Evolutionary conservation across 2,888 invertebrate species (phyloP).

Genomic region (Linnaemya tessellans): DNA sequence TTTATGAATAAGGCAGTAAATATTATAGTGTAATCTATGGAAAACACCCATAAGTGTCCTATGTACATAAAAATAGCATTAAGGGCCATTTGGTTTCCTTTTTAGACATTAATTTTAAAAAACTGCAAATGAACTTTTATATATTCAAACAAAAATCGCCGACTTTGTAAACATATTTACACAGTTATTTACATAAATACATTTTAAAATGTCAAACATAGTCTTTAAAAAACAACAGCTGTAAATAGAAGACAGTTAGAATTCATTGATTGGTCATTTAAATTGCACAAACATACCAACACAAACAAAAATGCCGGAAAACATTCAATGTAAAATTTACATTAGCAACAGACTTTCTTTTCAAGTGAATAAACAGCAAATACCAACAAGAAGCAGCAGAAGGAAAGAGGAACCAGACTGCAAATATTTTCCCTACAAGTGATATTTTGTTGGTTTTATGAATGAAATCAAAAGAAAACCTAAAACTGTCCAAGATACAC

Average conservation of each 20-base stretch:
- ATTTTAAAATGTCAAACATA: not conserved
- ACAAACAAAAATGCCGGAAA: not conserved
- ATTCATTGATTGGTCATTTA: constrained; percentile 38
- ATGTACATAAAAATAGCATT: too few relatives aligned
- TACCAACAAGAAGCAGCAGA: constrained; percentile 18
- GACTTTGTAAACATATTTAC: constrained; percentile 18
- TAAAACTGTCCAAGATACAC: constrained; percentile 61
- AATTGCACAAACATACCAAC: constrained; percentile 7
- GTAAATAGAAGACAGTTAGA: constrained; percentile 44
- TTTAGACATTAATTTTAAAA: constrained; percentile 13
- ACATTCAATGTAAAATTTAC: not conserved
- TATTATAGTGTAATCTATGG: not conserved
- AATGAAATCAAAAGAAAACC: constrained; percentile 69
- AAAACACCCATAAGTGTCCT: not conserved
- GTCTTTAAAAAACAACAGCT: constrained; percentile 28
- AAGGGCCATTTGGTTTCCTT: not conserved
- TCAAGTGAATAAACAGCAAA: constrained; percentile 22
- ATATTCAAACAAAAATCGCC: constrained; percentile 39
- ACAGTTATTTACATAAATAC: not conserved
- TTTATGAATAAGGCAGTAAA: too few relatives aligned
- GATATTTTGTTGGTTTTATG: constrained; percentile 50
- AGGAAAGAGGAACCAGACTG: constrained; percentile 39
- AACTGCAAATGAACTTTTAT: not conserved
- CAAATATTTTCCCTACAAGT: constrained; percentile 50
- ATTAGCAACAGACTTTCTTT: not conserved